Base-by-base conservation (phyloP, 2,888 invertebrate genomes). In the Eledona agricola region DNA sequence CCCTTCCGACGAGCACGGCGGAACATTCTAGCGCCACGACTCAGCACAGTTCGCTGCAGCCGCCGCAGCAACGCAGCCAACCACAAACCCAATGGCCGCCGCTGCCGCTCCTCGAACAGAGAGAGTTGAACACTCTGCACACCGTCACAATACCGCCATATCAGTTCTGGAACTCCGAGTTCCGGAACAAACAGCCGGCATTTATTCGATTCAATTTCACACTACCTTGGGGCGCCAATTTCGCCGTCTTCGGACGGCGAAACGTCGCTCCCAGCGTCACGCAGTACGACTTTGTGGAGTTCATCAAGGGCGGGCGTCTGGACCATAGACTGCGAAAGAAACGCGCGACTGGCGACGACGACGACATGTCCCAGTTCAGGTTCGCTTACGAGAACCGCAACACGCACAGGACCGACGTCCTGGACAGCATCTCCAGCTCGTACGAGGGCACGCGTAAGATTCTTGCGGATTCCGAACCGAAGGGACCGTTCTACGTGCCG, bases 191-290 rank as follows among this genome's bases (percentile, higher is more conserved):
- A 77, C 91, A 92, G 77, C 91, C 91, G 58, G 90, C 91, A 57
- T 92, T 91, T 74, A 89, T 93, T 71, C 78, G 66, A 37, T 71
- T 72, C 51, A 94, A 94, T 78, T 88, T 94, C 73, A 93, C 92
- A 52, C 81, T 94, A 67, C 93, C 93, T 28, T 92, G 93, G 90
- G 92, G 92, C 65, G 91, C 92, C 38, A 93, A 93, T 78, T 93
- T 98, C 72, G 98, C 96, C 35, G 89, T 98, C 56, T 96, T 97
- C 77, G 96, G 96, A 16, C 83, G 97, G 62, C 85, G 95, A 66
- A 96, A 96, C 78, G 92, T 94, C 43, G 92, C 93, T 19, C 98
- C 98, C 6, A 93, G 96, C 72, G 93, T 97, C 69, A 96, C 96
- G 57, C 93, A 95, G 78, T 94, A 96, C 77, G 97, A 98, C 76